Percentiles rank a stretch among this genome's conserved stretches.
Evolutionary conservation across 2,797 vertebrate genomes (phyloP).

Genomic region (Rhynchonycteris naso): DNA sequence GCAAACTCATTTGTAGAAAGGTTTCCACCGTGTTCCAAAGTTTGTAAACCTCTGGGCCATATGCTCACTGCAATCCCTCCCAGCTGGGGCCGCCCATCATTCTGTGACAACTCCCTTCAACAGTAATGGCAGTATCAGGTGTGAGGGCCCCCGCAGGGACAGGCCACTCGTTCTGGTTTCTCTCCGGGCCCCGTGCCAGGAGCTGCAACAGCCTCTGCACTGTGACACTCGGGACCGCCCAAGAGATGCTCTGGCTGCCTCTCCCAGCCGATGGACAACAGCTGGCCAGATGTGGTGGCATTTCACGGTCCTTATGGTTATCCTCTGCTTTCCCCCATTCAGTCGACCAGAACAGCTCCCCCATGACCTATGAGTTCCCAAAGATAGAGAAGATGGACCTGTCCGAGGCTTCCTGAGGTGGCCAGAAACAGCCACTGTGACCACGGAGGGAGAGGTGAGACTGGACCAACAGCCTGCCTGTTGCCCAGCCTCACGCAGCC

Average conservation of each 20-base stretch:
- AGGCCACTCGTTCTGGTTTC: background rate
- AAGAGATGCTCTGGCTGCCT: background rate
- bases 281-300: background rate
- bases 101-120: background rate
- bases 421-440: background rate
- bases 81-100: background rate
- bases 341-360: background rate
- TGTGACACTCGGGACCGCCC: background rate
- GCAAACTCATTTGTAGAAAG: background rate
- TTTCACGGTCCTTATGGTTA: background rate
- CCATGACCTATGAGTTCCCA: fast-evolving
- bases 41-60: background rate
- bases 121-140: background rate
- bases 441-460: background rate
- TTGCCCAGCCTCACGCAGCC: too few relatives aligned
- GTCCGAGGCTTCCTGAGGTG: background rate
- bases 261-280: background rate
- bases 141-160: background rate
- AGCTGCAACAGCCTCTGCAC: background rate
- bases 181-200: background rate
- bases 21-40: background rate
- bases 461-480: fast-evolving
- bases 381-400: background rate
- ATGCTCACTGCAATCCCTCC: background rate
- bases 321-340: background rate